Base-by-base conservation (phyloP, 30 jellyfish, hydroid and myxozoan genomes). In the Phacellophora camtschatica region DNA sequence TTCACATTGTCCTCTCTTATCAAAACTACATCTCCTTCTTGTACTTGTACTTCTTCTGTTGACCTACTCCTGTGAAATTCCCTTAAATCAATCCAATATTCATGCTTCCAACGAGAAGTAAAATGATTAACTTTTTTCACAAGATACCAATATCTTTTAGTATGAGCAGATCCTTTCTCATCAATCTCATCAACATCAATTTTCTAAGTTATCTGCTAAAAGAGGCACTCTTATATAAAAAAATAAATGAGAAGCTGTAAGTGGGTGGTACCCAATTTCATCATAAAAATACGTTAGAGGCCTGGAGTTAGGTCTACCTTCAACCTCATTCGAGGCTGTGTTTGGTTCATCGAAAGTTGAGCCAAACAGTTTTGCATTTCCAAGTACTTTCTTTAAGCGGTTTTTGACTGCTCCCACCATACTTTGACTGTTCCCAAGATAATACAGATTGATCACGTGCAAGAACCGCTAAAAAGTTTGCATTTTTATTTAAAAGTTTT, bases 1-100 rank as follows among this genome's bases (percentile, higher is more conserved):
- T 48, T 71, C 49, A 4, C 16, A 57, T 12, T 71, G 45, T 51
- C 27, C 81, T 18, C 49, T 82, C 5, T 71, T 57, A 8, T 55
- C 34, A 16, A 56, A 11, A 74, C 88, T 8, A 74, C 20, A 19
- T 54, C 84, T 13, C 88, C 88, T n/a, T 15, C 23, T 29, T 54
- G 19, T 20, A 51, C 20, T 12, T 20, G 29, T 8, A 9, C 46
- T 4, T 23, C 4, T 54, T 10, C 22, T 8, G 55, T 54, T 32
- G 6, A 12, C 36, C 22, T 24, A 28, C 10, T 28, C 31, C 29
- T 54, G 87, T 74, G 85, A 27, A 3, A 19, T 30, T 35, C 84
- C 5, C 85, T 23, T 34, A 51, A 33, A 30, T 18, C 82, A 11
- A 78, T 37, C 10, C 33, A 23, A 24, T 68, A 68, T 39, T 68